A percentile compares a stretch with the other conserved stretches of the same genome.
Conservation (phyloP, 2,888 invertebrate species). For the Seira sanloemensis region DNA sequence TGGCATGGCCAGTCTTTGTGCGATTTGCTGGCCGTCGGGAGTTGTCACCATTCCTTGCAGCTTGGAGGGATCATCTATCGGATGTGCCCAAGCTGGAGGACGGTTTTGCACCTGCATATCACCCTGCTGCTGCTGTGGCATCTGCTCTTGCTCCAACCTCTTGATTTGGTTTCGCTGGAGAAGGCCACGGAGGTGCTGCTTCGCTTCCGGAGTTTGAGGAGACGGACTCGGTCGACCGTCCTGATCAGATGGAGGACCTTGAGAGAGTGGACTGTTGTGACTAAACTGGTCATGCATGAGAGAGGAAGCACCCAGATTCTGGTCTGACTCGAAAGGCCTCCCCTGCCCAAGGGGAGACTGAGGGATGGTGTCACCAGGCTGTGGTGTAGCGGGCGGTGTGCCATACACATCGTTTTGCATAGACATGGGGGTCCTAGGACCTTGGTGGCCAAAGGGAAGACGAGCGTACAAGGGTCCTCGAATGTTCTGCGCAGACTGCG, state of each 20-base stretch:
- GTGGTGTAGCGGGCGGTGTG: conserved; percentile 62
- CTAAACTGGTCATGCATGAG: conserved; percentile 70
- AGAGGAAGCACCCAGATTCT: conserved; percentile 22
- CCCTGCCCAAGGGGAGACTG: conserved; percentile 40
- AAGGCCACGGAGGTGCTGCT: conserved; percentile 86
- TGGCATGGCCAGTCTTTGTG: conserved; percentile 36
- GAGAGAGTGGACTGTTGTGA: conserved; percentile 55
- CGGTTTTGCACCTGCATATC: conserved; percentile 66
- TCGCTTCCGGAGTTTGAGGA: conserved; percentile 78
- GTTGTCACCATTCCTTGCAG: conserved; percentile 35
- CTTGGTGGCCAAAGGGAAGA: conserved; percentile 53
- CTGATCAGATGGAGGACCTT: conserved; percentile 16
- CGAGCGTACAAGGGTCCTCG: conserved; percentile 53
- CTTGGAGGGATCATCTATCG: conserved; percentile 44
- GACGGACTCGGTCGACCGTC: conserved; percentile 62
- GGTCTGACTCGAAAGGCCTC: conserved; percentile 53
- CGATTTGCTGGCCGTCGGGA: conserved; percentile 44
- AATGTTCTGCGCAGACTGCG: conserved; percentile 76
- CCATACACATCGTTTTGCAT: conserved; percentile 58
- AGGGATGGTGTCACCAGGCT: conserved; percentile 42
- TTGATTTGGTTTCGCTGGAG: conserved; percentile 86
- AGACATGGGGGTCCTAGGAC: conserved; percentile 65
- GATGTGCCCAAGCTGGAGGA: conserved; percentile 53
- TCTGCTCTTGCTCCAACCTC: conserved; percentile 78
- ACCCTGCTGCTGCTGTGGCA: conserved; percentile 73